A percentile compares a stretch with the other conserved stretches of the same genome.
These are phyloP conservation scores for Amia ocellicauda DNA, from an alignment of 2,113 vertebrate species.

Conservation along the genomic window DNA sequence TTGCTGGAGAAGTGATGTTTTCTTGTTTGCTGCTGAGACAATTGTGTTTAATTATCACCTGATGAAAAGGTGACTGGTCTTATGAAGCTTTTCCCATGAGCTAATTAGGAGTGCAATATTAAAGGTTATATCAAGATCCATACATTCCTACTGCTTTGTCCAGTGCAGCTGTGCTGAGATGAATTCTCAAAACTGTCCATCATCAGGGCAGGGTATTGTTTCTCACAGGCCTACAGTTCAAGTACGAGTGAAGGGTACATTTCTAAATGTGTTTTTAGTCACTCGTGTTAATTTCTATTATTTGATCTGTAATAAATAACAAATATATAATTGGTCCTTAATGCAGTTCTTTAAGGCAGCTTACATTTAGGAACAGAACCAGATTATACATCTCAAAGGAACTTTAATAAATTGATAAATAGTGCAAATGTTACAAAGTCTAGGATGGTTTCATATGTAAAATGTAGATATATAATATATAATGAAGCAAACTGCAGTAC, in stretches of 20 bases:
- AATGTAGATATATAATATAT: no score
- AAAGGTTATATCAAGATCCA: not conserved
- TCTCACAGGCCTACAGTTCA: not conserved
- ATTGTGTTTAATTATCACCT: constrained; percentile 33
- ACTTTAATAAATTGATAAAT: no score
- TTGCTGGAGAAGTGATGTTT: constrained; percentile 3
- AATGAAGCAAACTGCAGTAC: no score
- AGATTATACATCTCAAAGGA: no score
- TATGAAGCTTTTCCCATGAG: constrained; percentile 14
- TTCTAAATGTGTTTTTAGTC: not conserved
- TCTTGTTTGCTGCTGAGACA: constrained; percentile 8
- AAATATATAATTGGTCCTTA: no score
- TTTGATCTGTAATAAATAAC: not conserved
- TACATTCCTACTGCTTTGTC: not conserved
- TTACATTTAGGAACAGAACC: no score
- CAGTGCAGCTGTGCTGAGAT: not conserved
- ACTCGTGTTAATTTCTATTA: not conserved
- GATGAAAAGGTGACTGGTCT: constrained; percentile 22
- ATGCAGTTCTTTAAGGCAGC: no score
- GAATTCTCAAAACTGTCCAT: not conserved
- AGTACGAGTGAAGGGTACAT: not conserved
- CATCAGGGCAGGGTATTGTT: not conserved
- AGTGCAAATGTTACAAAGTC: no score
- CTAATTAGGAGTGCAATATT: not conserved
- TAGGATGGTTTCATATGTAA: no score